Percentiles rank a stretch among this genome's conserved stretches.
Conservation (phyloP, 2,113 vertebrate species). For the Isurus oxyrinchus region DNA sequence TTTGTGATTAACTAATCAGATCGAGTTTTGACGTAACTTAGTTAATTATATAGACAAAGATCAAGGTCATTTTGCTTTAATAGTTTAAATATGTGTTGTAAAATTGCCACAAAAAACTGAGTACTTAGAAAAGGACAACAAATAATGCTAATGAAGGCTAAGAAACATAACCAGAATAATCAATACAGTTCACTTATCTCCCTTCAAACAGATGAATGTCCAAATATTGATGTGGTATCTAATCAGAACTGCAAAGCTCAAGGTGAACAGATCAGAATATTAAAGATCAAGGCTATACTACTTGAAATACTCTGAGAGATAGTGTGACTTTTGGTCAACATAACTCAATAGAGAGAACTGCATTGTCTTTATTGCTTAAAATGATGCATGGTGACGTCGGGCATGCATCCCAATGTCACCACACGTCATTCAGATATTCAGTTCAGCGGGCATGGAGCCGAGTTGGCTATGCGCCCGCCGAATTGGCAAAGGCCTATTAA, state of each 20-base stretch:
- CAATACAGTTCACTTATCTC: neutral
- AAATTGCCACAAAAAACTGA: constrained; percentile 4
- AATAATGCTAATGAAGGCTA: neutral
- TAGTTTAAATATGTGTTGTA: constrained; percentile 21
- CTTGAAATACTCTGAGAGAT: neutral
- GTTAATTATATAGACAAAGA: constrained; percentile 16
- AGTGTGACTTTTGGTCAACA: neutral
- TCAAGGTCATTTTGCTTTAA: constrained; percentile 22
- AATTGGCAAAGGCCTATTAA: no score
- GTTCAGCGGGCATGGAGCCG: no score
- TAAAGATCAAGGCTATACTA: constrained; percentile 4
- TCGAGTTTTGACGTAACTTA: neutral
- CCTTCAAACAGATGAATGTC: constrained; percentile 12
- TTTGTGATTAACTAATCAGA: neutral
- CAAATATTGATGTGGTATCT: constrained; percentile 18
- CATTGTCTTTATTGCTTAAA: neutral
- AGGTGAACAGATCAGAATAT: constrained; percentile 3
- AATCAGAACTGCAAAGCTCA: constrained; percentile 29
- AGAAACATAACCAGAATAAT: constrained; percentile 12
- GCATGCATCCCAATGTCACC: no score
- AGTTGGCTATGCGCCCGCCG: no score
- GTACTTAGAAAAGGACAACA: constrained; percentile 2
- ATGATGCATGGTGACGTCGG: no score
- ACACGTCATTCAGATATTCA: no score
- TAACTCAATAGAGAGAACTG: neutral